Percentiles rank a stretch among this genome's conserved stretches.
These are phyloP conservation scores for Colinus virginianus DNA, from an alignment of 2,113 vertebrate genomes.

Conservation along the genomic window DNA sequence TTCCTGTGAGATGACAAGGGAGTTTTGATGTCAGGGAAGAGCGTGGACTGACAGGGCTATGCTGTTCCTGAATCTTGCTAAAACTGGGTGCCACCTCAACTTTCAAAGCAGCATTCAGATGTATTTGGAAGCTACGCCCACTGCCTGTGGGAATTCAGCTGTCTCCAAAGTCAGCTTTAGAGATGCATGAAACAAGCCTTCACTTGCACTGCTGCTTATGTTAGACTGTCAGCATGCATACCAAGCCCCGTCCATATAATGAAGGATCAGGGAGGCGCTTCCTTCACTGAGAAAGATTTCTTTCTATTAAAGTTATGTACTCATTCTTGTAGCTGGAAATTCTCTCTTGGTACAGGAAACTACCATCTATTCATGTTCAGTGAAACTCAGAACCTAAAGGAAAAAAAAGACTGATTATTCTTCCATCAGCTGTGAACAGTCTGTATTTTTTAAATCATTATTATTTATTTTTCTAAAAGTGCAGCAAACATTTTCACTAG, in stretches of 20 bases:
- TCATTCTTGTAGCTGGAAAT: not conserved
- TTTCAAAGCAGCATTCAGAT: conserved; percentile 7
- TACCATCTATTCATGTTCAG: not conserved
- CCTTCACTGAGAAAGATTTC: not conserved
- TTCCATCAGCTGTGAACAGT: not conserved
- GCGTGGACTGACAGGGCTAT: not conserved
- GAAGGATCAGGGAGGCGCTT: not conserved
- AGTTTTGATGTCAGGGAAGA: not conserved
- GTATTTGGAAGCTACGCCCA: not conserved
- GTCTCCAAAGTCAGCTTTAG: not conserved
- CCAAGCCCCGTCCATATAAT: not conserved
- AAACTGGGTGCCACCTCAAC: not conserved
- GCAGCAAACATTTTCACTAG: not conserved
- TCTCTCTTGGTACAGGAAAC: not conserved
- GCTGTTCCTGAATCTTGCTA: not conserved
- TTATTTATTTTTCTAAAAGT: not conserved
- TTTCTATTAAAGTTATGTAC: not conserved
- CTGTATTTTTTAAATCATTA: not conserved
- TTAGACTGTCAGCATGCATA: not conserved
- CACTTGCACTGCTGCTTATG: conserved; percentile 1
- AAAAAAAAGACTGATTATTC: not conserved
- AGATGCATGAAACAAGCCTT: not conserved
- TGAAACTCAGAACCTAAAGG: not conserved
- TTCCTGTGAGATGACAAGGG: not conserved
- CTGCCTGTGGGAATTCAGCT: conserved; percentile 4